Percentiles rank a stretch among this genome's conserved stretches.
Evolutionary conservation across 2,797 vertebrate genomes (phyloP).

Genomic region (Parauchenoglanis ngamensis): DNA sequence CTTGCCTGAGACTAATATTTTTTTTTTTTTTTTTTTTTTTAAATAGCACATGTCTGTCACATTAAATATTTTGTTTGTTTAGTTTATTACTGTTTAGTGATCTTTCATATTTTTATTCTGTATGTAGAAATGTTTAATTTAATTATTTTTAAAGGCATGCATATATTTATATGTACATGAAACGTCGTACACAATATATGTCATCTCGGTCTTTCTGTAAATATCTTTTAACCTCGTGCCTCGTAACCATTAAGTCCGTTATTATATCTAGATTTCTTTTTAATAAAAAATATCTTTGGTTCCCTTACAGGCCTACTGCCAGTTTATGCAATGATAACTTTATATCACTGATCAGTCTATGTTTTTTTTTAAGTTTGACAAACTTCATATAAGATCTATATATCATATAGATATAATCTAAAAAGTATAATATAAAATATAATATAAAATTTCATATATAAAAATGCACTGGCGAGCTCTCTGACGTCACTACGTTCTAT

Average conservation of each 20-base stretch:
- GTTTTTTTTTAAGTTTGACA: background rate
- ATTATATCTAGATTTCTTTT: background rate
- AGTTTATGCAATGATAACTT: background rate
- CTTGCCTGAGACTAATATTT: too few relatives aligned
- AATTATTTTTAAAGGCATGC: too few relatives aligned
- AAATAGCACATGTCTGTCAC: background rate
- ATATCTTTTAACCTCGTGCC: background rate
- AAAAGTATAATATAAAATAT: background rate
- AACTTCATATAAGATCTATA: background rate
- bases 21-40: too few relatives aligned
- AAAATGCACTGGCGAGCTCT: too few relatives aligned
- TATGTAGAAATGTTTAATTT: too few relatives aligned
- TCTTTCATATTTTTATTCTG: too few relatives aligned
- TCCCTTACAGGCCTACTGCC: background rate
- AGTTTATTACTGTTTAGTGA: too few relatives aligned
- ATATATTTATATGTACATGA: too few relatives aligned
- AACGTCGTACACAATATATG: too few relatives aligned
- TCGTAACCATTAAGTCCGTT: background rate
- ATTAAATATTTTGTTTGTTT: background rate
- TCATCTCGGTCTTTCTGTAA: background rate
- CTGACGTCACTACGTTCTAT: slow-evolving; percentile 1
- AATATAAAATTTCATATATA: too few relatives aligned
- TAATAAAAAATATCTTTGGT: background rate
- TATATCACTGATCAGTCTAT: background rate
- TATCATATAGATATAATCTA: background rate